phyloP scores from a whole-genome alignment of 2,888 invertebrate genomes.

The Unio pictorum region DNA sequence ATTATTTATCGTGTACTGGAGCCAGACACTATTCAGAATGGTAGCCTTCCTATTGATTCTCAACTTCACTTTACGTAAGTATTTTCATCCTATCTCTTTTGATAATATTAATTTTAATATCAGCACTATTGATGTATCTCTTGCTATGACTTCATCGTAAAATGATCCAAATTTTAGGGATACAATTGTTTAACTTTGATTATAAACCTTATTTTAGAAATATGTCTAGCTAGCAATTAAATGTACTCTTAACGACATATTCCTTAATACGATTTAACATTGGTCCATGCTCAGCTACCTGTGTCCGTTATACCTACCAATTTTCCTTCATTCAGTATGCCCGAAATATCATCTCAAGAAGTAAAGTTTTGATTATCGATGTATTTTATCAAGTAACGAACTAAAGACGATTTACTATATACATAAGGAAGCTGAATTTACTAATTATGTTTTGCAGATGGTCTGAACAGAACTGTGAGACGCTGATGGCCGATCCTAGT shows the following conservation, averaged over 20 bases:
- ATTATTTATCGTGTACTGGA: conserved; percentile 36
- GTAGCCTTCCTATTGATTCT: conserved; percentile 13
- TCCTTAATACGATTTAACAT: background rate
- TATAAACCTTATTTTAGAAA: too few relatives aligned
- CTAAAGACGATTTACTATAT: too few relatives aligned
- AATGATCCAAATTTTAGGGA: background rate
- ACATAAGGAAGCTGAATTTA: too few relatives aligned
- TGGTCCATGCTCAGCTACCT: too few relatives aligned
- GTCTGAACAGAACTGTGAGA: conserved; percentile 24
- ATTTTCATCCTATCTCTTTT: too few relatives aligned
- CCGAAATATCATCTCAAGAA: background rate
- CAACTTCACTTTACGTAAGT: conserved; percentile 26
- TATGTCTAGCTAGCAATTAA: too few relatives aligned
- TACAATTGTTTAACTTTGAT: background rate
- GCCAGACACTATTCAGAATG: conserved; percentile 14
- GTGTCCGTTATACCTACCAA: too few relatives aligned
- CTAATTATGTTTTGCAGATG: conserved; percentile 12
- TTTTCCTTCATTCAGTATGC: background rate
- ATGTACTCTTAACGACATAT: background rate
- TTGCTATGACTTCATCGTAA: background rate
- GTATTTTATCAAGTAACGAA: background rate
- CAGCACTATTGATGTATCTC: background rate
- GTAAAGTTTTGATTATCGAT: too few relatives aligned
- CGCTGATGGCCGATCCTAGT: conserved; percentile 30
- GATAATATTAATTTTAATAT: too few relatives aligned